Evolutionary conservation across 2,888 invertebrate species (phyloP).

Genomic region (Theretra japonica): DNA sequence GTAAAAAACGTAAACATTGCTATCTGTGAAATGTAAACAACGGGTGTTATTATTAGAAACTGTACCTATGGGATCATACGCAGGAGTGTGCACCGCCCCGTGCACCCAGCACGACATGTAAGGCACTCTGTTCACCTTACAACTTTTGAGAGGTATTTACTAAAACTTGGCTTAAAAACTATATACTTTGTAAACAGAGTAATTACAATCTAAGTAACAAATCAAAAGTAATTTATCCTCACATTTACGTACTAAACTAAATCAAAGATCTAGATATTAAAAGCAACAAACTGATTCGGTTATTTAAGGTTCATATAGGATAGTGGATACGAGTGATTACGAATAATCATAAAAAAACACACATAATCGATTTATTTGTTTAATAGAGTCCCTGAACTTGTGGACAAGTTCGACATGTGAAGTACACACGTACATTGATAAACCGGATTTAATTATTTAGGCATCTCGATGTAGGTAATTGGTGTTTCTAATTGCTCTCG

Average conservation of each 20-base stretch:
- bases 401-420: background rate
- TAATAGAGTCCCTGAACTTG: constrained; percentile 1
- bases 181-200: too few species aligned
- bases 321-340: background rate
- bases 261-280: background rate
- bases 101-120: constrained; percentile 18
- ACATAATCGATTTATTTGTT: background rate
- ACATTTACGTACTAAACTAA: background rate
- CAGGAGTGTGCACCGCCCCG: constrained; percentile 49
- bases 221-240: too few species aligned
- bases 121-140: constrained; percentile 18
- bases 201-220: too few species aligned
- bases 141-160: background rate
- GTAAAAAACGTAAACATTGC: constrained; percentile 73
- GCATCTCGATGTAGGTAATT: constrained; percentile 25
- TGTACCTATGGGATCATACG: constrained; percentile 61
- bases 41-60: constrained; percentile 71
- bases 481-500: constrained; percentile 10
- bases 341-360: background rate
- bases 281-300: background rate
- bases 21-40: constrained; percentile 73
- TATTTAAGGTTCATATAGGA: too few species aligned
- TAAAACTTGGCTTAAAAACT: too few species aligned
- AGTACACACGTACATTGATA: background rate
- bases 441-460: constrained; percentile 10